Base-by-base conservation (phyloP, 2,113 vertebrate genomes). In the Hemiscyllium ocellatum region DNA sequence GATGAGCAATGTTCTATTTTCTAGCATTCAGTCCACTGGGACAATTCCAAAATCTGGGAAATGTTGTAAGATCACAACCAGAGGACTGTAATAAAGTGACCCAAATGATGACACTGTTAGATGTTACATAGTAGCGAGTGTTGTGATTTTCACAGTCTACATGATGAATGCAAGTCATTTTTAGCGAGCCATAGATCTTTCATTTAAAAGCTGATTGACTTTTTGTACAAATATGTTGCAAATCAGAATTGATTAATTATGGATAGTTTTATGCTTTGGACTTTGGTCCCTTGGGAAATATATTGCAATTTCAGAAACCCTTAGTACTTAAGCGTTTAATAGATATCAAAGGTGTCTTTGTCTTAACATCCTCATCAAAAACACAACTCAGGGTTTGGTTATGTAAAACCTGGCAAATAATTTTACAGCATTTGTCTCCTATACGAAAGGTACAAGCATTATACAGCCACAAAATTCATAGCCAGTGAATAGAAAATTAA, bases 161-260 rank as follows among this genome's bases (percentile, higher is more conserved):
- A 93, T 66, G 89, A 93, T 93, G 61, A 66, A 66, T 68, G 89
- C 20, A 66, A 6, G 5, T 93, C 37, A 93, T 93, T 93, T 93
- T 6, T 15, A 66, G 17, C 22, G 61, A 93, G 56, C 89, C 1
- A 24, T 37, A 68, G 61, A 93, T 66, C 33, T 66, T 93, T n/a
- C 56, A 66, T 93, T 93, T 93, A 66, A 93, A 17, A n/a, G 22
- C 61, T 93, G 89, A 93, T 91, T 91, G 61, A 19, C 61, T 61
- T 66, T 66, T 91, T 66, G 56, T 91, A 66, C 56, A 66, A 65
- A 29, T 66, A 66, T 37, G 15, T 66, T 68, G 89, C 89, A 65
- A 66, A 33, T 93, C 87, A 90, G 52, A 61, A 90, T 61, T 90
- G 87, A 61, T 90, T 90, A 61, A 90, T 90, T 17, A 90, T 61